Evolutionary conservation across 2,888 invertebrate species (phyloP).

Genomic region (Mesorhabditis sp.): DNA sequence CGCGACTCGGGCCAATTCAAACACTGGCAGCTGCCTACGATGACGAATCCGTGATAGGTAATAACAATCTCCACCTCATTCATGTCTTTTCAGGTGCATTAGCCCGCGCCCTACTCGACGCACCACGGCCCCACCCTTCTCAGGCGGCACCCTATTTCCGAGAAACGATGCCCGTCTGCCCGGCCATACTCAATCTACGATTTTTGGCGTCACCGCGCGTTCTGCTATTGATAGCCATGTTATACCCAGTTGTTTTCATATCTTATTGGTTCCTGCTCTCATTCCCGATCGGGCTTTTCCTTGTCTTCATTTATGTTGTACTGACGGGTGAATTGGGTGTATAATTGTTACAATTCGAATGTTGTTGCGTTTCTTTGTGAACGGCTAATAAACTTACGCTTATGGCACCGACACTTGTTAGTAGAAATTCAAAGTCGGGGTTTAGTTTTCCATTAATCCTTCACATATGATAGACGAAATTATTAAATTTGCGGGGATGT

Average conservation of each 20-base stretch:
- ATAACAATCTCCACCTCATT: background rate
- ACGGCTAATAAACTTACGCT: too few species aligned
- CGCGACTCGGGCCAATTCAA: background rate
- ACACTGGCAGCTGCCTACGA: background rate
- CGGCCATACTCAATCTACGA: constrained; percentile 1
- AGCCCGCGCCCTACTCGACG: background rate
- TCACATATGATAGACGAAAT: background rate
- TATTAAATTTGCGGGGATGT: background rate
- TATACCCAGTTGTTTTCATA: background rate
- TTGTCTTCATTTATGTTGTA: background rate
- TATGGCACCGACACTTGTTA: too few species aligned
- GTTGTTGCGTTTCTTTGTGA: too few species aligned
- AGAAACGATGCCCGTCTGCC: background rate
- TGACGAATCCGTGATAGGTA: background rate
- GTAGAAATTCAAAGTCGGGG: too few species aligned
- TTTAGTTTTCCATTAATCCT: too few species aligned
- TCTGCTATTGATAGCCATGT: background rate
- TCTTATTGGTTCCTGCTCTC: background rate
- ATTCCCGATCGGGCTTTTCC: background rate
- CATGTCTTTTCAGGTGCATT: background rate
- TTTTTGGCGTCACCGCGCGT: background rate
- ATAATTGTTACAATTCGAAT: background rate
- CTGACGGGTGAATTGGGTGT: background rate
- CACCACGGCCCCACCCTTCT: background rate
- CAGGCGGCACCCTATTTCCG: background rate